phyloP scores from a whole-genome alignment of 1,140 invertebrate genomes.

The Whitmania pigra region DNA sequence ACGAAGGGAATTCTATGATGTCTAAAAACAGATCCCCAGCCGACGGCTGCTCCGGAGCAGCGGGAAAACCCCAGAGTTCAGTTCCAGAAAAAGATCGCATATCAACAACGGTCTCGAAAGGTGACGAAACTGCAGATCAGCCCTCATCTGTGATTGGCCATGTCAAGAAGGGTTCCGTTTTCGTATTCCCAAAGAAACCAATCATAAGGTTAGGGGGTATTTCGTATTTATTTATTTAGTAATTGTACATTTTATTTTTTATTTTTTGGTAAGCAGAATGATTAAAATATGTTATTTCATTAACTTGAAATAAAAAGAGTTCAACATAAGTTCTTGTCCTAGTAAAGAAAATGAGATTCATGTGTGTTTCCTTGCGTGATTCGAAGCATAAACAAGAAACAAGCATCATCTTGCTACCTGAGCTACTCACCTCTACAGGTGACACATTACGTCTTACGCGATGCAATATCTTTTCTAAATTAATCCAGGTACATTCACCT shows the following conservation, averaged over 20 bases:
- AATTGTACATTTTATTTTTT: background rate
- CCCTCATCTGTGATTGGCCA: background rate
- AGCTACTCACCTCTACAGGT: too few relatives aligned
- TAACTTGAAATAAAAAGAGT: background rate
- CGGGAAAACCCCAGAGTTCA: too few relatives aligned
- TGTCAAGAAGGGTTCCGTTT: background rate
- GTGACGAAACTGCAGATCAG: too few relatives aligned
- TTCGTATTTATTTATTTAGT: background rate
- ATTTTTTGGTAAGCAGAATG: background rate
- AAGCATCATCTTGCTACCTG: too few relatives aligned
- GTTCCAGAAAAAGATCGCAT: too few relatives aligned
- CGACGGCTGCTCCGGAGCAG: too few relatives aligned
- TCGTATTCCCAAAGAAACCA: conserved; percentile 12
- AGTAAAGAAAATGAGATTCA: too few relatives aligned
- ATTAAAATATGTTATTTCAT: background rate
- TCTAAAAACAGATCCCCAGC: too few relatives aligned
- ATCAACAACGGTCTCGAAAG: too few relatives aligned
- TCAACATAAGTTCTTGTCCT: background rate
- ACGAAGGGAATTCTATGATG: too few relatives aligned
- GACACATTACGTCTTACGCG: background rate
- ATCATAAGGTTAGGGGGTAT: background rate
- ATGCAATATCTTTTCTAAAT: background rate
- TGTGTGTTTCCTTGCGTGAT: too few relatives aligned
- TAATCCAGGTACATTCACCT: conserved; percentile 10
- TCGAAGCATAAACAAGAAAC: too few relatives aligned